Evolutionary conservation across 2,113 vertebrate species (phyloP).

Genomic region (Neoarius graeffei): DNA sequence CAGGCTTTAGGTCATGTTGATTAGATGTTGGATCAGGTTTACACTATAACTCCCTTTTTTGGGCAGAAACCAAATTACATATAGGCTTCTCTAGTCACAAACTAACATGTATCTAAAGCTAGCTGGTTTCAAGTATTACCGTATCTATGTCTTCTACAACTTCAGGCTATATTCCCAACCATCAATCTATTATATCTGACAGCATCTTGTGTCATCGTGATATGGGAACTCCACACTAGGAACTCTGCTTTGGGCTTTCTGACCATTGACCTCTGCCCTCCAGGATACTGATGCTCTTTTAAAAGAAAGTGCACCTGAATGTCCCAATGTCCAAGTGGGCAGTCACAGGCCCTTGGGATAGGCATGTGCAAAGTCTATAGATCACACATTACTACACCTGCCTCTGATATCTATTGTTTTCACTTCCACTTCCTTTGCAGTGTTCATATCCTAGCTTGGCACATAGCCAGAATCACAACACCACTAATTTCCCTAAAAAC

Average conservation of each 20-base stretch:
- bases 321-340: constrained; percentile 33
- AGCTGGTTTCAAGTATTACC: background rate
- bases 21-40: background rate
- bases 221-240: constrained; percentile 38
- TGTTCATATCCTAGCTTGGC: constrained; percentile 3
- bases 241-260: constrained; percentile 31
- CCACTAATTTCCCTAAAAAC: constrained; percentile 8
- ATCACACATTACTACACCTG: constrained; percentile 33
- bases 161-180: constrained; percentile 24
- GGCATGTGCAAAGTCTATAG: constrained; percentile 6
- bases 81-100: background rate
- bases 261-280: constrained; percentile 43
- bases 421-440: background rate
- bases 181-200: constrained; percentile 26
- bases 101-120: background rate
- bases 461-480: background rate
- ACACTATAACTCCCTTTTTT: background rate
- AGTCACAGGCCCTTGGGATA: constrained; percentile 16
- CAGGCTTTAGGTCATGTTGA: constrained; percentile 11
- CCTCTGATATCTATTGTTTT: background rate
- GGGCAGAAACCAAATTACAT: background rate
- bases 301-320: constrained; percentile 27
- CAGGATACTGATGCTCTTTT: constrained; percentile 33
- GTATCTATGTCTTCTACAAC: constrained; percentile 9
- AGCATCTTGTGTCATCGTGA: constrained; percentile 39